A percentile compares a stretch with the other conserved stretches of the same genome.
These are phyloP conservation scores for Sparidentex hasta DNA, from an alignment of 2,797 vertebrate genomes.

Conservation along the genomic window DNA sequence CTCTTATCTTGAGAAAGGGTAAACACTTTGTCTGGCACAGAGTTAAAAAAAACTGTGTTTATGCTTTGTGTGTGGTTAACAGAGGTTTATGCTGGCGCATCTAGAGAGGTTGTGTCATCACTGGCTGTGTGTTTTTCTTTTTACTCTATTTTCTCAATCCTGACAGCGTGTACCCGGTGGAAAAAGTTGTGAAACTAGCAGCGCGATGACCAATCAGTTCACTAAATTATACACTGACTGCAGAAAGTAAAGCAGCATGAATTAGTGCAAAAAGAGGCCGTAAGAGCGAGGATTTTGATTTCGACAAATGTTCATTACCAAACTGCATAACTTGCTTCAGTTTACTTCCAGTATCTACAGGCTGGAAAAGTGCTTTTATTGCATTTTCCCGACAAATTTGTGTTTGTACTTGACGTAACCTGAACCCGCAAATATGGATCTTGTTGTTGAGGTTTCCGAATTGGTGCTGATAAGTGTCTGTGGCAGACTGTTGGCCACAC, in stretches of 20 bases:
- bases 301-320: not conserved
- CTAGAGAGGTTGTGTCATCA: not conserved
- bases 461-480: too few species aligned
- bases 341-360: too few species aligned
- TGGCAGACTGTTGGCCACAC: too few species aligned
- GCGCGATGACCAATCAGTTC: not conserved
- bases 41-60: too few species aligned
- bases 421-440: too few species aligned
- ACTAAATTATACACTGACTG: not conserved
- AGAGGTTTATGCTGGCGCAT: not conserved
- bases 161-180: not conserved
- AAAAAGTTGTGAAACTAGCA: not conserved
- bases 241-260: not conserved
- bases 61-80: too few species aligned
- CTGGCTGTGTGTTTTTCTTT: not conserved
- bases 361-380: too few species aligned
- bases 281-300: not conserved
- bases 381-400: too few species aligned
- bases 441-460: too few species aligned
- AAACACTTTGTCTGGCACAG: too few species aligned
- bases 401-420: too few species aligned
- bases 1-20: not conserved
- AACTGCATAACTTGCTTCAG: not conserved
- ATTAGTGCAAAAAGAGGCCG: not conserved
- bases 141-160: too few species aligned